Base-by-base conservation (phyloP, 2,888 invertebrate genomes). In the Caenorhabditis sp. region DNA sequence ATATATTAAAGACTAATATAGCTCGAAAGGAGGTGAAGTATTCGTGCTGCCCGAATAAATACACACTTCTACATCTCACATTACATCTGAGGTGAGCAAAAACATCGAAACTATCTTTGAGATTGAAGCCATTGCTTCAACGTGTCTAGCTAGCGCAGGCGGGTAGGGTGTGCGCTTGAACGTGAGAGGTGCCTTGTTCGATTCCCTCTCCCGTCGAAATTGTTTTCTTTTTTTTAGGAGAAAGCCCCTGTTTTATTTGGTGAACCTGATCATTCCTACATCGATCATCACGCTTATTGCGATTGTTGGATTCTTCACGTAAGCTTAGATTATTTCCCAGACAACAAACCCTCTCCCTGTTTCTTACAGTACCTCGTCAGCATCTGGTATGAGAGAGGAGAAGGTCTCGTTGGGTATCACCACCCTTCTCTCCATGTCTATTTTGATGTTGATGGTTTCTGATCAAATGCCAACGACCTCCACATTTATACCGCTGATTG, bases 401-500 rank as follows among this genome's bases (percentile, higher is more conserved):
- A 90, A 90, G 83, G 89, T 90, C 49, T 89, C 89, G 0, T 85
- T 90, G 25, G 89, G 89, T 50, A 89, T 90, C 72, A 89, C 90
- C 0, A 89, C 89, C 1, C 85, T 89, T 4, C 76, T 84, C 65
- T 89, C 90, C 3, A 89, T 89, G 85, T 88, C 89, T 31, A 89
- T 90, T 70, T 87, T 90, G 74, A 89, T 89, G 89, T 81, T 90
- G 67, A 88, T 90, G 76, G 89, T 89, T 8, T 89, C 89, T 1
- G 90, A 90, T 76, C 89, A 88, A 67, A 89, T 90, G 89, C 90
- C 90, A 0, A 89, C 89, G 1, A 90, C 90, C 0, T 89, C 89
- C 4, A 89, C 90, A 61, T 89, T 89, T 81, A 89, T 90, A 53
- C 90, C 90, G 10, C 83, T 90, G 1, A 89, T 90, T 66, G 89